Base-by-base conservation (phyloP, 2,113 vertebrate species). In the Bubo bubo region DNA sequence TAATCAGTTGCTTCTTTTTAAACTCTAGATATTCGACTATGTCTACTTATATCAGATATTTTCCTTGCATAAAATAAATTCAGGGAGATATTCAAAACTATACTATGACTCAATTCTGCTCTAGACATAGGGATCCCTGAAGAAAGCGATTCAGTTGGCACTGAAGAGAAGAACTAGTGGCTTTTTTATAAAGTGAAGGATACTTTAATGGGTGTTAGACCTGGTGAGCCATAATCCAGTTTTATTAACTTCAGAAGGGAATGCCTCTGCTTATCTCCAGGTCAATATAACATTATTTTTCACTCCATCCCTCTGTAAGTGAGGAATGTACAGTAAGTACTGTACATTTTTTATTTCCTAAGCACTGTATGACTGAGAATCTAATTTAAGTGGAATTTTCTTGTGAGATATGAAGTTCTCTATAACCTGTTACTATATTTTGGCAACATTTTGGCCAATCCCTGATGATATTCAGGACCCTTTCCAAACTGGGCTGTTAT, bases 401-500 rank as follows among this genome's bases (percentile, higher is more conserved):
- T 86, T 79, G 17, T 58, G 35, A 63, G 41, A 91, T 49, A 92
- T 8, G 4, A 80, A 50, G 16, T 77, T 75, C 9, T 55, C 16
- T 87, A 28, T 83, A 86, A 49, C 30, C 23, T 50, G 20, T 64
- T 73, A 84, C 28, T 62, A 26, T 59, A 86, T 28, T 79, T 73
- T 70, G 90, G 49, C 50, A 90, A 85, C 2, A 49, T 39, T 82
- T 28, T 62, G 49, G 27, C 45, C 58, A 37, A 30, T 52, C 58
- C 45, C 41, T 30, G 17, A 45, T 35, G 55, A 84, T 74, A 86
- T 43, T 84, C 68, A 85, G 62, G 30, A 73, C 10, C n/a, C 41
- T 97, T 88, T 85, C 27, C 35, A 94, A 96, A 95, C 9, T 86
- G 68, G 24, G 18, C 32, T 93, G 56, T 68, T 93, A 88, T 81